These are phyloP conservation scores for Ivindomyrus marchei DNA, from an alignment of 2,113 vertebrate species.

Conservation along the genomic window DNA sequence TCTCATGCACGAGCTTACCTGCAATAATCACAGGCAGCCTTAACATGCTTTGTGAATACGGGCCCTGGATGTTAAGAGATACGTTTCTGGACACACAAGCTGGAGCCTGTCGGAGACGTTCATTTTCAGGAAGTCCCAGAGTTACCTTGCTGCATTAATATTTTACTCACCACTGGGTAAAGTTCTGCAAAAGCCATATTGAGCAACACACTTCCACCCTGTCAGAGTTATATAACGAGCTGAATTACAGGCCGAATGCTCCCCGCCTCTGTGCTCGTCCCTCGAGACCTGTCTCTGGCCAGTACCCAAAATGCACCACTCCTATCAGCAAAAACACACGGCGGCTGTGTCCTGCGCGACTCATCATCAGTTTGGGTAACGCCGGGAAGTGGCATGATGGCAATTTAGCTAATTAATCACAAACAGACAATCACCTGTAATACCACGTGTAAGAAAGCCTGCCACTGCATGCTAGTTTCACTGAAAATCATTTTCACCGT, in stretches of 20 bases:
- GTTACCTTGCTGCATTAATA: constrained; percentile 49
- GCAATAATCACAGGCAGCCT: too few species aligned
- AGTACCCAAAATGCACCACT: background rate
- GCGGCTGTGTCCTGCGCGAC: background rate
- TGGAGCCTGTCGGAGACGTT: constrained; percentile 22
- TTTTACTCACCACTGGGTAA: constrained; percentile 45
- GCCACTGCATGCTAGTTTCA: background rate
- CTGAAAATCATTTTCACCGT: background rate
- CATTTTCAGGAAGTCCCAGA: constrained; percentile 23
- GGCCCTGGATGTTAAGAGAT: background rate
- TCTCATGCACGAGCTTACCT: too few species aligned
- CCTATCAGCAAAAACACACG: background rate
- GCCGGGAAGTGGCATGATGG: background rate
- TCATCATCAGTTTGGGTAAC: background rate
- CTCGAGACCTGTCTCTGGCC: background rate
- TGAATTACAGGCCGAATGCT: background rate
- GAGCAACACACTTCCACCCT: constrained; percentile 11
- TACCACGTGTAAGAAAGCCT: background rate
- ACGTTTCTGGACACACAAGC: background rate
- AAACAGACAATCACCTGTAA: background rate
- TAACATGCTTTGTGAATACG: too few species aligned
- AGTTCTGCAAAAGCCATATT: constrained; percentile 21
- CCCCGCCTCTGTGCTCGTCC: background rate
- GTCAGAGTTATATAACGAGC: constrained; percentile 29
- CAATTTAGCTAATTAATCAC: background rate